Conservation (phyloP, 1,140 invertebrate genomes). For the Steinernema khuongi region DNA sequence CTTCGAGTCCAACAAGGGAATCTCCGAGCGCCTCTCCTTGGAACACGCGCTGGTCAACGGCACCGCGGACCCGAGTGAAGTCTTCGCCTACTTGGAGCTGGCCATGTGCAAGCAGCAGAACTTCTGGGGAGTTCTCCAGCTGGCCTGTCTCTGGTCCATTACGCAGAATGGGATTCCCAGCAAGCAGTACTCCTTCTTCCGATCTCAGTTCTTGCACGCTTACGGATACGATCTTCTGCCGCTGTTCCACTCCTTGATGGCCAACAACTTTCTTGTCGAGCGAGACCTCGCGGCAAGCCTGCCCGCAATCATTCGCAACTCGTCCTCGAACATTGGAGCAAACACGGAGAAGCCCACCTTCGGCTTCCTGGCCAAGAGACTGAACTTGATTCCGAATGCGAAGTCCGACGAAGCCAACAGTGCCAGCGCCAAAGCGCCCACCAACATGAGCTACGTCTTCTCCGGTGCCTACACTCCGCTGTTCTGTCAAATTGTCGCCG, state of each 20-base stretch:
- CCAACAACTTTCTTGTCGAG: background rate
- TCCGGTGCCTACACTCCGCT: constrained; percentile 77
- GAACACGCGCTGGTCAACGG: constrained; percentile 49
- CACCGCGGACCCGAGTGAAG: constrained; percentile 61
- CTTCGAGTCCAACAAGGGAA: constrained; percentile 34
- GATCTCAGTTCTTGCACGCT: constrained; percentile 75
- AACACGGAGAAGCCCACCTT: constrained; percentile 61
- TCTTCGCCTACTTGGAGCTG: constrained; percentile 68
- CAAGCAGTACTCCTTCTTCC: constrained; percentile 65
- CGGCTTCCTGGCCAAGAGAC: constrained; percentile 20
- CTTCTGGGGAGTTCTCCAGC: constrained; percentile 67
- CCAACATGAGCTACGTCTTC: constrained; percentile 74
- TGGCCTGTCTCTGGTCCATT: constrained; percentile 73
- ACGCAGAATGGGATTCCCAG: constrained; percentile 66
- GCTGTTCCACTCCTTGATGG: constrained; percentile 71
- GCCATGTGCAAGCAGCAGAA: constrained; percentile 68
- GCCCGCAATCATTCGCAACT: background rate
- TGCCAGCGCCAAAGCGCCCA: constrained; percentile 65
- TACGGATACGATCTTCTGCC: constrained; percentile 78
- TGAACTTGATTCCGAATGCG: constrained; percentile 47
- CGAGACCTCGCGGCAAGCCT: background rate
- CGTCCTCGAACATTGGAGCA: constrained; percentile 56
- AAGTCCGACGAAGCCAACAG: constrained; percentile 59
- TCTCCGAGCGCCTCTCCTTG: constrained; percentile 45
- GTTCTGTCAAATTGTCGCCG: constrained; percentile 63